Base-by-base conservation (phyloP, 2,113 vertebrate genomes). In the Xerus inauris region DNA sequence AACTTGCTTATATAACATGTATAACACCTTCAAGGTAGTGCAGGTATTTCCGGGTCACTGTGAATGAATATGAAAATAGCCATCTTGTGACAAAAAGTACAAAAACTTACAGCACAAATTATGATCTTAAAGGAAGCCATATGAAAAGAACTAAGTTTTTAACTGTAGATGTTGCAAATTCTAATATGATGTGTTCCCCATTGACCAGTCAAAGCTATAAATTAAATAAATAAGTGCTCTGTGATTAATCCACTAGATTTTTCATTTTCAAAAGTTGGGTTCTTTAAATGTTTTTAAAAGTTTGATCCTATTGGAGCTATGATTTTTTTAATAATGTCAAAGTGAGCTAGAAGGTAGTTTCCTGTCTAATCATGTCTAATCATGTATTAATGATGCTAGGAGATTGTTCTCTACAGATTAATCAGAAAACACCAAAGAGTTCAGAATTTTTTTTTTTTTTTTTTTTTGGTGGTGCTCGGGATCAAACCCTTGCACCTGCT, bases 221-320 rank as follows among this genome's bases (percentile, higher is more conserved):
- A 16, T 80, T 4, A 71, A 77, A 19, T 75, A 64, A 87, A 30
- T 12, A 87, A 67, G 67, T 85, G 16, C 28, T 75, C 14, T 65
- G 24, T 84, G 8, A 54, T 64, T 62, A 84, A 75, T 38, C 42
- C 42, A 87, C 26, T 84, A 12, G 16, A 13, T 35, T 30, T 92
- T 85, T 95, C 51, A 8, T 0, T 69, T 95, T 96, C 51, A 67
- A 80, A 89, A 84, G 75, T 91, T 45, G 77, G 24, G 35, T 64
- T 65, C 51, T 93, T 96, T 83, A 86, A 92, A 54, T 93, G 28
- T 87, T 96, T 87, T 90, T 59, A 42, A 28, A 95, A 85, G 22
- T 47, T 91, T 64, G 47, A 1, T 77, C 47, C 47, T 65, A 0
- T 76, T 59, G 45, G 62, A 89, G 42, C 75, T 94, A 14, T 59